Evolutionary conservation across 1,140 invertebrate genomes (phyloP), one percentile per base, ranked within the genome.

Genomic region (Drosophila burlai): DNA sequence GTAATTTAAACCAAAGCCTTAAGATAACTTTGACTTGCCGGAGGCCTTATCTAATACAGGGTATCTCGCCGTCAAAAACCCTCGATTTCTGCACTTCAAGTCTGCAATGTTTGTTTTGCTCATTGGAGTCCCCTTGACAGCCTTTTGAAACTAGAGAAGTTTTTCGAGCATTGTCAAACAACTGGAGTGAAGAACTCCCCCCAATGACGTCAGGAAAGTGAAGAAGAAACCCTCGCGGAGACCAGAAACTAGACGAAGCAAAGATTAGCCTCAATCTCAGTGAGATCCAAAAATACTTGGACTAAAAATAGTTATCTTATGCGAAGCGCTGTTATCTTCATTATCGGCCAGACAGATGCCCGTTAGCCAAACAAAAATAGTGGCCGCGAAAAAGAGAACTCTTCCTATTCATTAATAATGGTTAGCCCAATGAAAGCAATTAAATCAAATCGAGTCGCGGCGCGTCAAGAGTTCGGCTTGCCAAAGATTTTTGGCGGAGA

Each of bases 351-450:
- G 69, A 73, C 69, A 60, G 45, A 29, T 52, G 50, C 16, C 80
- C 31, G 36, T 63, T 59, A 72, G 52, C 60, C 40, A 50, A 46
- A 50, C 49, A 43, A 18, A 59, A 49, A 58, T 54, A 69, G 42
- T 38, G 57, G 29, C 31, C 15, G 64, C 50, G 16, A 49, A 26
- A 54, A 40, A 59, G 66, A 43, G 29, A 72, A 38, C 29, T 50
- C 69, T 42, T n/a, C 34, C 55, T 38, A 67, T 45, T 78, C 24
- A 55, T 69, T 83, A 74, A 52, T 78, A 81, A 85, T 78, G 40
- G 83, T 84, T 84, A 86, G 54, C 69, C 77, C 69, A 86, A 86
- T 85, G 75, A 79, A 86, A 82, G 80, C 83, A 86, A 86, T 86
- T 86, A 86, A 86, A 76, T 86, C 65, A 81, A 85, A 66, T 45